A percentile compares a stretch with the other conserved stretches of the same genome.
Evolutionary conservation across 1,140 invertebrate species (phyloP).

Genomic region (Tetraneura akinire): DNA sequence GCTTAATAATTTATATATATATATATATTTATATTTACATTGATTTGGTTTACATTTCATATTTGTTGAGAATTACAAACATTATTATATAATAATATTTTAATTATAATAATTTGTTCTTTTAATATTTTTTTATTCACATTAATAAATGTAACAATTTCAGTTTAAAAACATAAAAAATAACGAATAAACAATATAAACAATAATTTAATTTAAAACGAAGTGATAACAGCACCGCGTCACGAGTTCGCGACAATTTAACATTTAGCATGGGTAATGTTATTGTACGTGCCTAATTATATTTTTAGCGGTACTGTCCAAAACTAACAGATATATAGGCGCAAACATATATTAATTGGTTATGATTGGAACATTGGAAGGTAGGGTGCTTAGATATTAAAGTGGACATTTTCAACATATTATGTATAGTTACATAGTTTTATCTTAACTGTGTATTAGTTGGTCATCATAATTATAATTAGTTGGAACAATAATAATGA

Average conservation of each 20-base stretch:
- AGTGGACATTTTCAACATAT: background rate
- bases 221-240: background rate
- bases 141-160: background rate
- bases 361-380: background rate
- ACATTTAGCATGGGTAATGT: background rate
- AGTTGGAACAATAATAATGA: background rate
- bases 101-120: too few species aligned
- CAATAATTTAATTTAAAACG: background rate
- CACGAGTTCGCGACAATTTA: background rate
- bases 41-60: too few species aligned
- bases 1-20: too few species aligned
- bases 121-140: too few species aligned
- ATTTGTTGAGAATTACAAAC: too few species aligned
- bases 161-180: background rate
- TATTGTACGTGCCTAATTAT: background rate
- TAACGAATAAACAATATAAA: too few species aligned
- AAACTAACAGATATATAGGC: conserved; percentile 7
- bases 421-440: too few species aligned
- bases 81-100: too few species aligned
- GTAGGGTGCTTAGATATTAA: background rate
- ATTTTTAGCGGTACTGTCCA: background rate
- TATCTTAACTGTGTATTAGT: background rate
- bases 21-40: too few species aligned
- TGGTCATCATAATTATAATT: background rate
- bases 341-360: background rate